Evolutionary conservation across 2,797 vertebrate genomes (phyloP), one percentile per base, ranked within the genome.

Genomic region (Ptychadena robeensis): DNA sequence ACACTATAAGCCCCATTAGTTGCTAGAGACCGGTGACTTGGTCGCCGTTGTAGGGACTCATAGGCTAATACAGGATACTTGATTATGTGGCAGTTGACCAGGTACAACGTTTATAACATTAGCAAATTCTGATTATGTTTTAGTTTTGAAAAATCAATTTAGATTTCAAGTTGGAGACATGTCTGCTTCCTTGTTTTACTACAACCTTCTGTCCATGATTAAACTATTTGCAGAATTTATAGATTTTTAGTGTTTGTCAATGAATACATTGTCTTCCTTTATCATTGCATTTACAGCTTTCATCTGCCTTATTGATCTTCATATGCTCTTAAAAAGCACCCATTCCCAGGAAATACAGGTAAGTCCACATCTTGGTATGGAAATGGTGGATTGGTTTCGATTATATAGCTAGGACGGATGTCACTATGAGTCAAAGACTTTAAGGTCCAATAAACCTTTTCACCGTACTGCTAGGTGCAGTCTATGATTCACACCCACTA

Each of bases 181-280:
- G 11, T 61, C n/a, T 61, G 2, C 15, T 48, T 22, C 44, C 15
- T 48, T 18, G 15, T 5, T 3, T 48, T 48, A 65, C 7, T 25
- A 1, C 4, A 11, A 10, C 6, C 40, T 53, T 28, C 30, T 30
- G 5, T 32, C 48, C 48, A 15, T 7, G 27, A n/a, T 27, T 76
- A 76, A 76, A 76, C 22, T 18, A 66, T 77, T 66, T 14, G 12
- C 74, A 53, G 31, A 22, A 30, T 48, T n/a, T 2, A 77, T 77
- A 28, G 30, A 77, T 77, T 28, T 25, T 25, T 5, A 30, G 28
- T 30, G 4, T 34, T 15, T 25, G 9, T 66, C 22, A 66, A 48
- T 66, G 22, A 3, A 11, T 32, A 10, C 15, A 34, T 66, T 74
- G 57, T 74, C 11, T 35, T 34, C 25, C 31, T 35, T n/a, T 48